Evolutionary conservation across 2,888 invertebrate species (phyloP), one percentile per base, ranked within the genome.

Genomic region (Ctena decussata): DNA sequence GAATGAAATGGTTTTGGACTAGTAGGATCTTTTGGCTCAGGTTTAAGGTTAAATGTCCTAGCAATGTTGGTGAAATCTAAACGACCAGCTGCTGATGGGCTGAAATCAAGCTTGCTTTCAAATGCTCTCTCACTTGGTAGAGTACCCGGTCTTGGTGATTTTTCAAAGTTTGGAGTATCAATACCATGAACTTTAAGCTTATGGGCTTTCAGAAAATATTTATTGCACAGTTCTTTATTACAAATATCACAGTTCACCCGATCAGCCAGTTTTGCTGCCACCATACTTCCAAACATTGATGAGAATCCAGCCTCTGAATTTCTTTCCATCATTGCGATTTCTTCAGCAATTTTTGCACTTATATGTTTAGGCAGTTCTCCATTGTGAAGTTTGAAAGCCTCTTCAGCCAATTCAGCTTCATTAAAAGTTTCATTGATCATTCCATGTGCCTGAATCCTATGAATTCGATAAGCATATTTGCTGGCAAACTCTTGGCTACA

Each of bases 161-260:
- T 83, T 46, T 91, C 91, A 24, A 88, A 82, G 30, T 75, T 69
- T 37, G 87, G 79, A 24, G 92, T 87, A 30, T 93, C 95, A 76
- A 96, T 95, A 82, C 96, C 96, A 93, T 96, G 99, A 98, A 99
- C 99, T 95, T 99, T 97, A 95, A 99, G 98, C 98, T 99, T 99
- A 96, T 99, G 99, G 0, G 99, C 99, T 96, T 99, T 98, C 98
- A 99, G 98, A 96, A 99, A 99, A 96, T 99, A 99, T 96, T 99
- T 99, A 96, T 99, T 99, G 96, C 99, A 99, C 92, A 99, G 96
- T 96, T 99, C 99, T 96, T 99, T 99, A 96, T 99, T 99, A 96
- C 99, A 99, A 89, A 99, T 98, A 95, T 99, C 99, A 96, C 99
- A 99, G 24, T 93, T 93, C 24, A 95, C 95, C 30, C 96, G 92